These are phyloP conservation scores for Crocallis elinguaria DNA, from an alignment of 2,888 invertebrate species.

Conservation along the genomic window DNA sequence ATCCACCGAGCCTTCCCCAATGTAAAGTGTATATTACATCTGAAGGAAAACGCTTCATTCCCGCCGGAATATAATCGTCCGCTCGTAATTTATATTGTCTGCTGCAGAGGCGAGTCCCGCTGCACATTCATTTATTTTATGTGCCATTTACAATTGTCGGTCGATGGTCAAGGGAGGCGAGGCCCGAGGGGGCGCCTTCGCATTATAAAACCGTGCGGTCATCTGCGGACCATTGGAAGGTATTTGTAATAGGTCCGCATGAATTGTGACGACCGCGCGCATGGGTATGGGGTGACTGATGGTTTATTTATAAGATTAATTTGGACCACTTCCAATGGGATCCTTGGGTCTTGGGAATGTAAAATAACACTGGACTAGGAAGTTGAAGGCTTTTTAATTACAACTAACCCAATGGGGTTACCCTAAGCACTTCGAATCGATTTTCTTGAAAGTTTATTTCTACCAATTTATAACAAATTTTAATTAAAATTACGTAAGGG, in stretches of 20 bases:
- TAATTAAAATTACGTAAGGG: too few relatives aligned
- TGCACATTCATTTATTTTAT: slow-evolving; percentile 86
- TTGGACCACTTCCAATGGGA: slow-evolving; percentile 18
- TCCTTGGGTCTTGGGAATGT: slow-evolving; percentile 13
- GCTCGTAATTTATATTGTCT: slow-evolving; percentile 86
- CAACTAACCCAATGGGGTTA: neutral
- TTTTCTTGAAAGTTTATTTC: too few relatives aligned
- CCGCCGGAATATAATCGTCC: slow-evolving; percentile 85
- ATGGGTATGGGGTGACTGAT: slow-evolving; percentile 63
- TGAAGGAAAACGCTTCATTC: slow-evolving; percentile 83
- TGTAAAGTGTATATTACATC: slow-evolving; percentile 67
- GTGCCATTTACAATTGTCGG: slow-evolving; percentile 86
- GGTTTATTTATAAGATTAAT: slow-evolving; percentile 75
- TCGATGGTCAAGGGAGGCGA: slow-evolving; percentile 84
- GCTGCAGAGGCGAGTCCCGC: slow-evolving; percentile 85
- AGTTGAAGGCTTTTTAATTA: slow-evolving; percentile 1
- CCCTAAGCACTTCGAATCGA: neutral
- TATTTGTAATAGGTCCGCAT: slow-evolving; percentile 80
- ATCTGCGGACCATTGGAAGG: slow-evolving; percentile 81
- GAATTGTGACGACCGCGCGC: slow-evolving; percentile 66
- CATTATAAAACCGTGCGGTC: slow-evolving; percentile 85
- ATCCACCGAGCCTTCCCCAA: slow-evolving; percentile 53
- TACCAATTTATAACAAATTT: too few relatives aligned
- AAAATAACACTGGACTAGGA: slow-evolving; percentile 4
- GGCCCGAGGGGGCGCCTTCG: slow-evolving; percentile 70